A percentile compares a stretch with the other conserved stretches of the same genome.
Evolutionary conservation across 2,797 vertebrate genomes (phyloP).

Genomic region (Poecile montanus): DNA sequence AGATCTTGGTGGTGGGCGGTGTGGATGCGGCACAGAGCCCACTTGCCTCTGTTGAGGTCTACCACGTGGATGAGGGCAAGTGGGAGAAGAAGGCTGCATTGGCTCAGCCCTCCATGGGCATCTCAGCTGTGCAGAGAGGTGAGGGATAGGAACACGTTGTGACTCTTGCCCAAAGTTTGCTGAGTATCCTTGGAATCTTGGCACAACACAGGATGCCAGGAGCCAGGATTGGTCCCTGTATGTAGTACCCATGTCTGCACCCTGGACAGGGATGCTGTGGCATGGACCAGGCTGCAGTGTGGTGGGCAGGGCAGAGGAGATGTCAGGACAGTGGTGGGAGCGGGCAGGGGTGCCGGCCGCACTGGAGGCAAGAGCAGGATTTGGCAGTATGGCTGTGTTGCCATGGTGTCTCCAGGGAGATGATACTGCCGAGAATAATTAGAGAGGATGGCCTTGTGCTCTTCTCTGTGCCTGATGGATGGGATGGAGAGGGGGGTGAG

Average conservation of each 20-base stretch:
- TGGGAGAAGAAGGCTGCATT: constrained; percentile 91
- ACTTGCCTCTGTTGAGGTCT: constrained; percentile 90
- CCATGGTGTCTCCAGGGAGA: constrained; percentile 93
- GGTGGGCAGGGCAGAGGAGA: background rate
- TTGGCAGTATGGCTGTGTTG: constrained; percentile 83
- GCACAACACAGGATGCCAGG: accelerated
- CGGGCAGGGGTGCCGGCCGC: background rate
- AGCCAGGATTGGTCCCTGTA: background rate
- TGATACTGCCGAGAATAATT: constrained; percentile 83
- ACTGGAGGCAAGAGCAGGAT: constrained; percentile 15
- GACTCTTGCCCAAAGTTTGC: constrained; percentile 36
- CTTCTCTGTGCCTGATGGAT: background rate
- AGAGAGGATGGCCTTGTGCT: constrained; percentile 78
- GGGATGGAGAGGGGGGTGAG: background rate
- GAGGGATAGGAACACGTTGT: background rate
- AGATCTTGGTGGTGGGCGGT: constrained; percentile 91
- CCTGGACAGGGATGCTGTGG: background rate
- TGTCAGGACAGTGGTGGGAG: background rate
- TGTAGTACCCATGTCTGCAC: background rate
- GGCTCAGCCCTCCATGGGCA: constrained; percentile 94
- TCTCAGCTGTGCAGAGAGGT: constrained; percentile 92
- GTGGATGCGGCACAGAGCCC: constrained; percentile 92
- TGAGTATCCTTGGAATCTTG: background rate
- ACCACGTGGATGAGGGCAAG: constrained; percentile 90
- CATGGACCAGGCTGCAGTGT: accelerated